Percentiles rank a stretch among this genome's conserved stretches.
Evolutionary conservation across 64 coral and sea anemone genomes (phyloP).

Genomic region (Astreopora myriophthalma): DNA sequence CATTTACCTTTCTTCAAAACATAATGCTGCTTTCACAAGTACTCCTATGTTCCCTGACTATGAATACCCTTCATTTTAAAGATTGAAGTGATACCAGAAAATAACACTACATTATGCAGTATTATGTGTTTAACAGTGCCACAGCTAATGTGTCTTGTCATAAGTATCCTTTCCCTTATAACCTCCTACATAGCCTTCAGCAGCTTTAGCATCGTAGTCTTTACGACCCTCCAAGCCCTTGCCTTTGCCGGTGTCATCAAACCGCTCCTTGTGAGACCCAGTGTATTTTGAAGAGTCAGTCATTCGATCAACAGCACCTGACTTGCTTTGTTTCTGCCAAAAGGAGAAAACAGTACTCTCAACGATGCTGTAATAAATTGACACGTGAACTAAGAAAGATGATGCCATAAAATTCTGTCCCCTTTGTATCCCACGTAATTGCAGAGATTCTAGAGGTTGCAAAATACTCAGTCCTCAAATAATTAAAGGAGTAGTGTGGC

Average conservation of each 20-base stretch:
- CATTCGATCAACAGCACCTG: slow-evolving; percentile 83
- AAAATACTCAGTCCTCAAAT: no score
- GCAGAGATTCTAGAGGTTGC: no score
- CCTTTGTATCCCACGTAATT: no score
- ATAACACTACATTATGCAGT: background rate
- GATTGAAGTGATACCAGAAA: background rate
- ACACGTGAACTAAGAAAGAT: no score
- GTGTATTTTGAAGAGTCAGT: slow-evolving; percentile 93
- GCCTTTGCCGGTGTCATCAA: slow-evolving; percentile 90
- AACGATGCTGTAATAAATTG: background rate
- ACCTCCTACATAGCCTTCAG: slow-evolving; percentile 84
- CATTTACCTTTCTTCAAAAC: no score
- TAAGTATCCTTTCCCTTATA: slow-evolving; percentile 91
- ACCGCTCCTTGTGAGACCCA: slow-evolving; percentile 93
- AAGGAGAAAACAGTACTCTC: background rate
- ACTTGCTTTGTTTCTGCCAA: slow-evolving; percentile 79
- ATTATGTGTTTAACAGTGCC: background rate
- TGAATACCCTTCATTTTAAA: no score
- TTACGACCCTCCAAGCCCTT: slow-evolving; percentile 87
- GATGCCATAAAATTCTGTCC: no score
- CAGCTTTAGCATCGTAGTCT: slow-evolving; percentile 76
- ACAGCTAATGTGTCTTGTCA: slow-evolving; percentile 71
- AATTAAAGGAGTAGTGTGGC: no score
- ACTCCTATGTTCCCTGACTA: no score
- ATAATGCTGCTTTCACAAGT: no score